Evolutionary conservation across 2,888 invertebrate species (phyloP).

Genomic region (Drepana falcataria): DNA sequence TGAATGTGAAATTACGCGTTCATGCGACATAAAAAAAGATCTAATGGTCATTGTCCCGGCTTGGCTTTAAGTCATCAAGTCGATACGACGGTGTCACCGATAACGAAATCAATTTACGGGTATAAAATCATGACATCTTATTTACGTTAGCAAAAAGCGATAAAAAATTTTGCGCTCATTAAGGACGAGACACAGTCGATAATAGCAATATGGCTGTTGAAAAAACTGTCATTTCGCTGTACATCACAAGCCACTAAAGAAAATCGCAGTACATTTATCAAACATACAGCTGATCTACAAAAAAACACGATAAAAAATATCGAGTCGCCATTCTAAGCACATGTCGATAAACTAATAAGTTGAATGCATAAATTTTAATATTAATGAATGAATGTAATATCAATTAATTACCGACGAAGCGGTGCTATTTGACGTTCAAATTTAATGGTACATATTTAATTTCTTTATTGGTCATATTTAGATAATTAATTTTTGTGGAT

Average conservation of each 20-base stretch:
- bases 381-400: conserved; percentile 38
- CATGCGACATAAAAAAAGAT: conserved; percentile 1
- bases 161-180: conserved; percentile 20
- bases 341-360: conserved; percentile 45
- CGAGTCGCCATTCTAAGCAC: conserved; percentile 28
- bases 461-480: conserved; percentile 8
- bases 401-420: conserved; percentile 20
- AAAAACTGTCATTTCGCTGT: conserved; percentile 10
- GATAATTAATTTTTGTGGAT: neutral
- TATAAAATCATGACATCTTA: conserved; percentile 26
- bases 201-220: conserved; percentile 15
- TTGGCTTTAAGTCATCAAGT: conserved; percentile 10
- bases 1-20: neutral
- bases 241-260: conserved; percentile 17
- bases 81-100: conserved; percentile 24
- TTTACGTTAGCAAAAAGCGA: conserved; percentile 13
- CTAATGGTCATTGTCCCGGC: conserved; percentile 16
- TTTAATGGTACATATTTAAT: conserved; percentile 8
- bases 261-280: conserved; percentile 25
- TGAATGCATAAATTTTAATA: conserved; percentile 47
- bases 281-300: conserved; percentile 31
- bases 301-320: conserved; percentile 30
- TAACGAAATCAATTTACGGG: conserved; percentile 26
- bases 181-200: conserved; percentile 12
- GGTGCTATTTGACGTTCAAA: conserved; percentile 11